phyloP scores from a whole-genome alignment of 64 coral and sea anemone genomes.

The Hydrozoanthus tunicans region DNA sequence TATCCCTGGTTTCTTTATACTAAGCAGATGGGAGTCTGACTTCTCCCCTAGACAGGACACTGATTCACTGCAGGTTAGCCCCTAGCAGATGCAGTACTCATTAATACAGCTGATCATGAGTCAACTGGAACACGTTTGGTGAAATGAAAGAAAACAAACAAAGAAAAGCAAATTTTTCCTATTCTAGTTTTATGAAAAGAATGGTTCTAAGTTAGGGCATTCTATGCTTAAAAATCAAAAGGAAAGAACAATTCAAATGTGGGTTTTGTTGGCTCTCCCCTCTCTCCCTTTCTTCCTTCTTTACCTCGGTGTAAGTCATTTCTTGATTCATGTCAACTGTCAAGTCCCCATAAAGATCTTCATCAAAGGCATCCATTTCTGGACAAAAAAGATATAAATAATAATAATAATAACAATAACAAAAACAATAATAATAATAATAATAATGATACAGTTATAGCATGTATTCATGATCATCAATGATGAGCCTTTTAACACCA shows the following conservation, averaged over 20 bases:
- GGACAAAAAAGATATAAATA: background rate
- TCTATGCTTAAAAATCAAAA: background rate
- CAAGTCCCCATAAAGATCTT: slow-evolving; percentile 87
- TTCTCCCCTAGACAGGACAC: too few species aligned
- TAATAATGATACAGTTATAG: too few species aligned
- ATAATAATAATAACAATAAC: background rate
- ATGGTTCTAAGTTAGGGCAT: background rate
- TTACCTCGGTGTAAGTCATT: slow-evolving; percentile 86
- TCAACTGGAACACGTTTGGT: too few species aligned
- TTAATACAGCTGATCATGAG: background rate
- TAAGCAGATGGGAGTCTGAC: too few species aligned
- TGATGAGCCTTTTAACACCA: too few species aligned
- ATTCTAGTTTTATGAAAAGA: too few species aligned
- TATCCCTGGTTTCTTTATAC: too few species aligned
- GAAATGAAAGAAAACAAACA: too few species aligned
- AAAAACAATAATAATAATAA: too few species aligned
- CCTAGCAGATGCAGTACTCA: background rate
- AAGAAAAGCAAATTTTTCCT: too few species aligned
- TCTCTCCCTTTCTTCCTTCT: background rate
- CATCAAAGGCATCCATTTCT: slow-evolving; percentile 78
- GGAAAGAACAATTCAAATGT: background rate
- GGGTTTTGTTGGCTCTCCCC: background rate
- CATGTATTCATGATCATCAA: too few species aligned
- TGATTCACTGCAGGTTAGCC: too few species aligned
- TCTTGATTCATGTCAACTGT: slow-evolving; percentile 77